Evolutionary conservation across 2,113 vertebrate genomes (phyloP), one percentile per base, ranked within the genome.

Genomic region (Centropristis striata): DNA sequence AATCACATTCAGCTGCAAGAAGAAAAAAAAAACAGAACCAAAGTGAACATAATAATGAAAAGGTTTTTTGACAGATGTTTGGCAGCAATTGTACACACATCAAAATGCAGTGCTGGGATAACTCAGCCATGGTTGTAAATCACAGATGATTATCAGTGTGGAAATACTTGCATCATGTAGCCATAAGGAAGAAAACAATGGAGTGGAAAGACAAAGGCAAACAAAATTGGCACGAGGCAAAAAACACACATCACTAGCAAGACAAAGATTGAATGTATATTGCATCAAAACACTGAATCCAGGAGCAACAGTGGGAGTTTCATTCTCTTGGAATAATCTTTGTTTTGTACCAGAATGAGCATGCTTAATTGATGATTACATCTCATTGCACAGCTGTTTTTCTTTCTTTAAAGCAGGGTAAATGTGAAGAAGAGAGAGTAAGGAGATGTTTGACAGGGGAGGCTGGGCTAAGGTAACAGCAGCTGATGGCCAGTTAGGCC

Each of bases 401-500:
- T 10, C 32, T 61, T 14, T 12, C 49, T 69, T 61, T 7, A 79
- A 72, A 71, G 53, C 66, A 39, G 73, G 63, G 46, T 37, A 42
- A 49, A 51, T 70, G 59, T 65, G 68, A 32, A 39, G 32, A 53
- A 10, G 58, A 55, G 8, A 71, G 47, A 47, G 55, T 18, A 4
- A 39, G 59, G 47, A 49, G 49, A 58, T 14, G 64, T 41, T 11
- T 0, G 4, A 4, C 27, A 2, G 8, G 10, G 54, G 46, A 23
- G 32, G 47, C 14, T 20, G n/a, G 53, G 5, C 23, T 59, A 36
- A 78, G 72, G 69, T 88, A 58, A 81, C 44, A 42, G 74, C 84
- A 78, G 72, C 78, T 84, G 90, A 80, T 91, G 87, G 84, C 83
- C 80, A 75, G 89, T 86, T 77, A 78, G 69, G 75, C 49, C 77